phyloP scores from a whole-genome alignment of 1,140 invertebrate species.

The Drosophila quadrilineata region DNA sequence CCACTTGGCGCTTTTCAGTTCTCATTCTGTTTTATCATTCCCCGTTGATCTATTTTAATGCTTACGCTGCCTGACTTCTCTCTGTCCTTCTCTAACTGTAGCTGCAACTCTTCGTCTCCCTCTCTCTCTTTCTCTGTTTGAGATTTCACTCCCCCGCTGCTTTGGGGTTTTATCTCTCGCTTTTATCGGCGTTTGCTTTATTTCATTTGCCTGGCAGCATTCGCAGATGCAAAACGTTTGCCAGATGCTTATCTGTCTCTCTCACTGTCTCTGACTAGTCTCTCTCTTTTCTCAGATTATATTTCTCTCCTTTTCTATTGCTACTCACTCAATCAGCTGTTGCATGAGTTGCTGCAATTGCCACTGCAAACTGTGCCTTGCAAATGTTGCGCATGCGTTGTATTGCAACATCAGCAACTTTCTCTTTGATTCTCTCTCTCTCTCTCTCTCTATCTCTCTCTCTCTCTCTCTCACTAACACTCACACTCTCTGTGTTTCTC shows the following conservation, averaged over 20 bases:
- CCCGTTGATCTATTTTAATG: constrained; percentile 75
- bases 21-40: constrained; percentile 57
- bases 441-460: background rate
- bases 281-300: constrained; percentile 12
- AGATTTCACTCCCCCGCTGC: too few relatives aligned
- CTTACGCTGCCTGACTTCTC: constrained; percentile 26
- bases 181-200: constrained; percentile 71
- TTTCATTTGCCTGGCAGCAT: constrained; percentile 72
- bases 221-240: constrained; percentile 64
- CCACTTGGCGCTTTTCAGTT: constrained; percentile 51
- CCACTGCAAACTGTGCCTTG: constrained; percentile 15
- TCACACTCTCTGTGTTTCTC: background rate
- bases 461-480: background rate
- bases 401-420: constrained; percentile 16
- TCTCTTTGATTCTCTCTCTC: background rate
- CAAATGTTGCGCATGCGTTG: constrained; percentile 77
- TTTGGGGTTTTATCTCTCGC: constrained; percentile 36
- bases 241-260: constrained; percentile 31
- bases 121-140: background rate
- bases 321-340: constrained; percentile 56
- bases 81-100: background rate
- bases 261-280: constrained; percentile 21
- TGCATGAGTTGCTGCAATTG: constrained; percentile 16
- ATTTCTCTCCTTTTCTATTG: constrained; percentile 5
- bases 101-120: background rate